These are phyloP conservation scores for Biston betularia DNA, from an alignment of 2,888 invertebrate genomes.

Conservation along the genomic window DNA sequence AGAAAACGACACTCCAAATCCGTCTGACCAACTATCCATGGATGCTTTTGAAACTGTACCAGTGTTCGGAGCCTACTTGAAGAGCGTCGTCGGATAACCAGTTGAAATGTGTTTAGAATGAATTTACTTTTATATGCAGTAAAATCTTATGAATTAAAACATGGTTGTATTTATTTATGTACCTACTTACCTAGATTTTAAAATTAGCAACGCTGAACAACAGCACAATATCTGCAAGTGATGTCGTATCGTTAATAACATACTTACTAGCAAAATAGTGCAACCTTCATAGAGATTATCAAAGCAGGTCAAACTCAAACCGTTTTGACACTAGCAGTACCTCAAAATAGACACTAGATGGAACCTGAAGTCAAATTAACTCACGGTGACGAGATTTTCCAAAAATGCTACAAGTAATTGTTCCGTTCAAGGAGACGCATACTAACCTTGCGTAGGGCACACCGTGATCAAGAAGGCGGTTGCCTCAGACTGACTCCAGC, in stretches of 20 bases:
- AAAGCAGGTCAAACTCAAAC: neutral
- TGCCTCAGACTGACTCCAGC: constrained; percentile 87
- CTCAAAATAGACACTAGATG: constrained; percentile 64
- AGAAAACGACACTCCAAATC: constrained; percentile 78
- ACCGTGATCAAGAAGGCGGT: constrained; percentile 90
- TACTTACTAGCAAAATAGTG: neutral
- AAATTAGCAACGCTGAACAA: too few relatives aligned
- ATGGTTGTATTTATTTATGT: neutral
- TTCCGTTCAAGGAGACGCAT: constrained; percentile 48
- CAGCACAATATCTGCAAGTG: neutral
- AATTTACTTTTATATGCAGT: constrained; percentile 3
- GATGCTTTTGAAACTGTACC: neutral
- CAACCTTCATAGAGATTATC: neutral
- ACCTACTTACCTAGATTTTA: neutral
- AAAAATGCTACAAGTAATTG: constrained; percentile 47
- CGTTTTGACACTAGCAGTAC: constrained; percentile 26
- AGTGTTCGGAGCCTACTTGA: neutral
- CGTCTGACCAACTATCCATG: constrained; percentile 49
- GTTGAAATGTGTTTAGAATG: neutral
- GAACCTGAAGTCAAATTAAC: constrained; percentile 61
- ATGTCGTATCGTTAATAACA: neutral
- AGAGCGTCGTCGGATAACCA: neutral
- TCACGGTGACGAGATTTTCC: constrained; percentile 66
- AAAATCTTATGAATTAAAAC: neutral
- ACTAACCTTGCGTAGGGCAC: constrained; percentile 92